A percentile compares a stretch with the other conserved stretches of the same genome.
Conservation (phyloP, 2,888 invertebrate genomes). For the Drosophila sordidapex region DNA sequence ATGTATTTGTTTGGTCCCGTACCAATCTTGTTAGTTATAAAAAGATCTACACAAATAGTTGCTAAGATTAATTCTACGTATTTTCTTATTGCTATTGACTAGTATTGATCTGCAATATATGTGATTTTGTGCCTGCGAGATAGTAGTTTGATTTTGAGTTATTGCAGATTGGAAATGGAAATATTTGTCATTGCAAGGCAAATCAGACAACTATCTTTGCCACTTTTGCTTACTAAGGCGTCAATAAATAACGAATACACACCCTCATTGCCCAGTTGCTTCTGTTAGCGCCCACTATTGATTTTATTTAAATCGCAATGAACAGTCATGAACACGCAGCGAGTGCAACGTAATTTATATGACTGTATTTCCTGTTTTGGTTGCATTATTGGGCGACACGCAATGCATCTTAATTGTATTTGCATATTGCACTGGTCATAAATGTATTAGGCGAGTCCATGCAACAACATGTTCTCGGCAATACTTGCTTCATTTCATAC, state of each 20-base stretch:
- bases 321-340: neutral
- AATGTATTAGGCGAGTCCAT: slow-evolving; percentile 48
- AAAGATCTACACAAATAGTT: slow-evolving; percentile 40
- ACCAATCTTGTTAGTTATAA: slow-evolving; percentile 62
- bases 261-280: neutral
- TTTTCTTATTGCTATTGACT: neutral
- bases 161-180: neutral
- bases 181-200: neutral
- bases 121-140: neutral
- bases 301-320: slow-evolving; percentile 20
- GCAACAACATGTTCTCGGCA: neutral
- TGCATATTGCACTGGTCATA: slow-evolving; percentile 63
- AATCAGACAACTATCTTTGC: neutral
- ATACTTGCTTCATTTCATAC: neutral
- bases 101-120: neutral
- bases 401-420: slow-evolving; percentile 68
- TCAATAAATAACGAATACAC: neutral
- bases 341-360: slow-evolving; percentile 3
- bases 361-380: slow-evolving; percentile 3
- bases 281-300: slow-evolving; percentile 9
- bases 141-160: neutral
- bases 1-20: slow-evolving; percentile 33
- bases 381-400: slow-evolving; percentile 34
- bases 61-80: slow-evolving; percentile 30
- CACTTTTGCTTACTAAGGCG: neutral